phyloP scores from a whole-genome alignment of 2,888 invertebrate species.

The Morpho deidamia region DNA sequence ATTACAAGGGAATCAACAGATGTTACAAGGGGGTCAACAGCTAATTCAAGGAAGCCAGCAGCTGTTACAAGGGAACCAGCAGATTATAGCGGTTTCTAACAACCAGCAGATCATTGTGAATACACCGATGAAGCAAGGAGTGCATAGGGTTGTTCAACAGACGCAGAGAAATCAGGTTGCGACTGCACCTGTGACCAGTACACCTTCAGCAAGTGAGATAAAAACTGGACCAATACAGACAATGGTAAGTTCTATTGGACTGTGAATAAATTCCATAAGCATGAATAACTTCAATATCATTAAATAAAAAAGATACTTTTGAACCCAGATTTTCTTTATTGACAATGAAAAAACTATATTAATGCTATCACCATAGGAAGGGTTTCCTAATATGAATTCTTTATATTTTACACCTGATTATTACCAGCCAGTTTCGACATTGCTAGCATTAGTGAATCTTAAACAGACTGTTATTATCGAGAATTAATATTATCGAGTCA shows the following conservation, averaged over 20 bases:
- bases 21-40: constrained; percentile 29
- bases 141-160: constrained; percentile 52
- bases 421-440: too few species aligned
- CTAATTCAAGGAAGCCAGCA: constrained; percentile 45
- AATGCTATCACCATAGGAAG: too few species aligned
- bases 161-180: constrained; percentile 47
- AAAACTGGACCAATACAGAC: constrained; percentile 50
- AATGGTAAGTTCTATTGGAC: constrained; percentile 34
- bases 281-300: too few species aligned
- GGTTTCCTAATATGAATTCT: too few species aligned
- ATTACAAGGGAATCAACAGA: constrained; percentile 38
- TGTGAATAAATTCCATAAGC: too few species aligned
- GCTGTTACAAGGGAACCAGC: constrained; percentile 50
- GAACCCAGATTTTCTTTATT: too few species aligned
- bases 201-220: constrained; percentile 37
- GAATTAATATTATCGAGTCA: too few species aligned
- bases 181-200: constrained; percentile 32
- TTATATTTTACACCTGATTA: too few species aligned
- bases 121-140: constrained; percentile 49
- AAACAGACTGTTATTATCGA: too few species aligned
- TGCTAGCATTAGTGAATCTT: too few species aligned
- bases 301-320: too few species aligned
- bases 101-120: constrained; percentile 67
- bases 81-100: constrained; percentile 60
- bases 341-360: too few species aligned